Conservation (phyloP, 2,888 invertebrate genomes). For the Dilophus febrilis region DNA sequence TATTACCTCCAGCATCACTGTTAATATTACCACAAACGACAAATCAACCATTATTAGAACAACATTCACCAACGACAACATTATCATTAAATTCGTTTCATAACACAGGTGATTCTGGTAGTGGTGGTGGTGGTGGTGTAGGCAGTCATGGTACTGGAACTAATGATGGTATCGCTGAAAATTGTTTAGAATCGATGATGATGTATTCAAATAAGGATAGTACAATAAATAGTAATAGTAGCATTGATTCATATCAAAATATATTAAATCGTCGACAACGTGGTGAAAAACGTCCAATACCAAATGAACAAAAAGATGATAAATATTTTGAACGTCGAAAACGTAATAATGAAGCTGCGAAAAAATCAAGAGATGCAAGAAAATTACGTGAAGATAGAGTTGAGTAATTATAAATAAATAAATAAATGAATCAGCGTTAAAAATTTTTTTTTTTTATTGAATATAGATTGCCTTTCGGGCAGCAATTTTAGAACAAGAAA, state of each 20-base stretch:
- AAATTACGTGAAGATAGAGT: slow-evolving; percentile 77
- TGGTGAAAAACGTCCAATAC: slow-evolving; percentile 74
- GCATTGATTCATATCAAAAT: slow-evolving; percentile 13
- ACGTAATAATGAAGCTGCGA: slow-evolving; percentile 81
- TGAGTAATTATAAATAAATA: slow-evolving; percentile 10
- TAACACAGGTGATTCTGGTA: background rate
- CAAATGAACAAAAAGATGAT: slow-evolving; percentile 71
- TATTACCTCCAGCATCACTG: background rate
- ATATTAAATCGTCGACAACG: slow-evolving; percentile 38
- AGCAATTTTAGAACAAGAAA: slow-evolving; percentile 72
- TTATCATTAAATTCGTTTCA: background rate
- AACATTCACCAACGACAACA: background rate
- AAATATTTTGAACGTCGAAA: slow-evolving; percentile 78
- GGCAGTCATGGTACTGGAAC: background rate
- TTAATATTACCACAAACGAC: background rate
- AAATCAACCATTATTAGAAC: background rate
- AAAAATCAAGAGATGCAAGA: slow-evolving; percentile 77
- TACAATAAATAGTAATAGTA: background rate
- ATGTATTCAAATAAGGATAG: background rate
- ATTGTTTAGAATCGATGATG: slow-evolving; percentile 1
- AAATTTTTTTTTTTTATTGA: slow-evolving; percentile 7
- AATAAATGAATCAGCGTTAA: background rate
- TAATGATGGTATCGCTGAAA: too few relatives aligned
- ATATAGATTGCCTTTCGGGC: slow-evolving; percentile 64
- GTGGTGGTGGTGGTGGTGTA: background rate